phyloP scores from a whole-genome alignment of 1,140 invertebrate genomes.

The Pseudomyrmex flavicornis region DNA sequence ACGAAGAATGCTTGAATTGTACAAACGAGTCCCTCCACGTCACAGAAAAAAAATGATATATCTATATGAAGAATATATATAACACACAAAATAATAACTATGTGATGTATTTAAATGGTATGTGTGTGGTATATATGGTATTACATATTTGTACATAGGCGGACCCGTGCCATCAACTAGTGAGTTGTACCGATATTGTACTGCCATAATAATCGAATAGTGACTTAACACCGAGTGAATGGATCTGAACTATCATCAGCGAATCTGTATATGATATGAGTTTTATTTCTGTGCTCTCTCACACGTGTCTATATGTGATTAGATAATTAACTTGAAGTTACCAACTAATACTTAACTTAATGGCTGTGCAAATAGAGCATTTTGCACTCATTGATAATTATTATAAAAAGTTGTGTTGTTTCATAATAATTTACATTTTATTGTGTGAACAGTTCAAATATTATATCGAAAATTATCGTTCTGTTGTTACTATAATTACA shows the following conservation, averaged over 20 bases:
- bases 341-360: conserved; percentile 58
- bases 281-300: conserved; percentile 49
- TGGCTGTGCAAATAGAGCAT: conserved; percentile 61
- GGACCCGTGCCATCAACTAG: conserved; percentile 84
- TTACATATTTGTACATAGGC: conserved; percentile 85
- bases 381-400: conserved; percentile 59
- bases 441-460: conserved; percentile 46
- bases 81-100: conserved; percentile 81
- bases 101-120: conserved; percentile 85
- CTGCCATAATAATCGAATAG: conserved; percentile 72
- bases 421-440: conserved; percentile 59
- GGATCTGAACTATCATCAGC: conserved; percentile 53
- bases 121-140: conserved; percentile 83
- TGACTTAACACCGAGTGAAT: conserved; percentile 64
- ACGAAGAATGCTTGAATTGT: conserved; percentile 84
- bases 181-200: conserved; percentile 84
- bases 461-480: conserved; percentile 52
- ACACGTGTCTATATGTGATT: conserved; percentile 52
- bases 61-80: conserved; percentile 80
- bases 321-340: conserved; percentile 60
- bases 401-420: conserved; percentile 51
- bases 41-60: conserved; percentile 81
- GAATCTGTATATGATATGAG: conserved; percentile 49
- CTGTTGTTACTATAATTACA: conserved; percentile 48
- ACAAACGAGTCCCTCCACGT: conserved; percentile 86